Evolutionary conservation across 2,113 vertebrate species (phyloP).

Genomic region (Calypte anna): DNA sequence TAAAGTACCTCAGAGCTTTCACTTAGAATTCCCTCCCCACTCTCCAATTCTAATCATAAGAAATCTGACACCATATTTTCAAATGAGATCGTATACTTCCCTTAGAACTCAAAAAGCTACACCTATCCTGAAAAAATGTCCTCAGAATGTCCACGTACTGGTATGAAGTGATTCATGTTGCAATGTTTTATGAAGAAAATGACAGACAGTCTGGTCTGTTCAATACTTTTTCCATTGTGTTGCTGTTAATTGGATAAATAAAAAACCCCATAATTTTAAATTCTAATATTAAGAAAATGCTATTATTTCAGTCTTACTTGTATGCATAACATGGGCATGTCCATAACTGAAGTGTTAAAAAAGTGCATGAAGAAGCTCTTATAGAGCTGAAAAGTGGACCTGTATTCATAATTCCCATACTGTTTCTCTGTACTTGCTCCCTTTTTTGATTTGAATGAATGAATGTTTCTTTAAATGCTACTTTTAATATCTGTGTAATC

Average conservation of each 20-base stretch:
- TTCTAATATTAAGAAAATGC: neutral
- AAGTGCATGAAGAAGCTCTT: neutral
- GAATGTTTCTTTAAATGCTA: constrained; percentile 12
- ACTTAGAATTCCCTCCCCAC: neutral
- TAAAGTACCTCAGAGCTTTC: neutral
- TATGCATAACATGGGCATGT: neutral
- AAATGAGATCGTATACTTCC: neutral
- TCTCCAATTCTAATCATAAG: neutral
- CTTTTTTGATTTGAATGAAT: neutral
- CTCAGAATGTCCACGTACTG: neutral
- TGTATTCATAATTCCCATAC: neutral
- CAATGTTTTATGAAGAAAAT: neutral
- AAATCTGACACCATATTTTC: neutral
- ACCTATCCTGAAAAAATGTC: neutral
- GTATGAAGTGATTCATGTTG: neutral
- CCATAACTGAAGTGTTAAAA: neutral
- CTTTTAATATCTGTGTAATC: constrained; percentile 33
- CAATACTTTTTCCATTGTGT: neutral
- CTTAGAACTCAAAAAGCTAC: neutral
- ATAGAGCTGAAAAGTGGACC: neutral
- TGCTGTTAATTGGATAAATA: neutral
- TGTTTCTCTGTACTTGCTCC: neutral
- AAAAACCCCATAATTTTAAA: neutral
- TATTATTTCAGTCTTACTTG: neutral
- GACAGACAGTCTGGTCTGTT: neutral